phyloP scores from a whole-genome alignment of 2,113 vertebrate species.

The Taxidea taxus region DNA sequence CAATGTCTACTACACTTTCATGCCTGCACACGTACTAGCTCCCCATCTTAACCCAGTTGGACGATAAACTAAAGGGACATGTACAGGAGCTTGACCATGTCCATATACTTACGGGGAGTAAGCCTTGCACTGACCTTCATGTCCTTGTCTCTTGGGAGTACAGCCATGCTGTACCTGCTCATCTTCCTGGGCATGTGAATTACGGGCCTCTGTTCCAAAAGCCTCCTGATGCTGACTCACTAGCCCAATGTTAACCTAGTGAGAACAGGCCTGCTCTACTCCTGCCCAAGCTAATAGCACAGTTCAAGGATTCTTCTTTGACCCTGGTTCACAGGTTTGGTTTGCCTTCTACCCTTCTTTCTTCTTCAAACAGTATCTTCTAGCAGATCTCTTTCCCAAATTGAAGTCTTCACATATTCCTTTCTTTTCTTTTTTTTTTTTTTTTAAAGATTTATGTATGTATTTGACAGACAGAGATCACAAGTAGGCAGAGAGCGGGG shows the following conservation, averaged over 20 bases:
- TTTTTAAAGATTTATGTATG: too few relatives aligned
- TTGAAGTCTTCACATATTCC: background rate
- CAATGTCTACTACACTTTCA: background rate
- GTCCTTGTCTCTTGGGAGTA: background rate
- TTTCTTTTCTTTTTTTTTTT: too few relatives aligned
- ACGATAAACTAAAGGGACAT: background rate
- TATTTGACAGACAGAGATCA: too few relatives aligned
- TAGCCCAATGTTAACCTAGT: conserved; percentile 9
- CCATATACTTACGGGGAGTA: background rate
- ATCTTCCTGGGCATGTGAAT: background rate
- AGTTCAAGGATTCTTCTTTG: background rate
- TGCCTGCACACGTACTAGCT: background rate
- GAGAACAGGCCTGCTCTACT: background rate
- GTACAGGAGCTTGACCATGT: background rate
- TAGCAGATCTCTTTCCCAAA: background rate
- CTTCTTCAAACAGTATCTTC: background rate
- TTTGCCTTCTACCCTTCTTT: background rate
- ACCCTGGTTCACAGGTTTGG: background rate
- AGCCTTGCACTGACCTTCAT: background rate
- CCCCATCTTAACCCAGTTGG: background rate
- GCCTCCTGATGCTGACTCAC: conserved; percentile 40
- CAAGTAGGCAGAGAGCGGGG: too few relatives aligned
- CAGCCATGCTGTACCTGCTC: background rate
- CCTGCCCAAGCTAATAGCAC: background rate
- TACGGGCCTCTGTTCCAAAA: background rate